These are phyloP conservation scores for Monopterus albus DNA, from an alignment of 2,113 vertebrate species.

Conservation along the genomic window DNA sequence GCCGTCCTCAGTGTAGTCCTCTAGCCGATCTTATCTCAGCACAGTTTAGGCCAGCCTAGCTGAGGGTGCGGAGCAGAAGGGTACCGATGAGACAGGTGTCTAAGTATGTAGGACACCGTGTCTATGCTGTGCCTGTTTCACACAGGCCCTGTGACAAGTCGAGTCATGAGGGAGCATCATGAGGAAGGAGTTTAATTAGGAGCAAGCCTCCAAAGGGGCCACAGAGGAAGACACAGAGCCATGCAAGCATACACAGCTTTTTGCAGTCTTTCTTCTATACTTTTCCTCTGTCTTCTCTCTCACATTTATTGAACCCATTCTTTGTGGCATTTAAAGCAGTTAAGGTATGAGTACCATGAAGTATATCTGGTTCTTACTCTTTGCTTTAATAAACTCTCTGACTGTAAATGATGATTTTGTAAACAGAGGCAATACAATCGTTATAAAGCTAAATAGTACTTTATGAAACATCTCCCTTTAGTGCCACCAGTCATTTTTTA, in stretches of 20 bases:
- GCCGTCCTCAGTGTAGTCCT: constrained; percentile 1
- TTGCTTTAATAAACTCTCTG: too few relatives aligned
- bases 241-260: constrained; percentile 65
- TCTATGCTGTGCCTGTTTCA: constrained; percentile 79
- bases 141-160: constrained; percentile 78
- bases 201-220: constrained; percentile 83
- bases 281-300: constrained; percentile 33
- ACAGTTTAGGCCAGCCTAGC: constrained; percentile 52
- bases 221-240: constrained; percentile 73
- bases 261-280: constrained; percentile 48
- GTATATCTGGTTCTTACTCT: too few relatives aligned
- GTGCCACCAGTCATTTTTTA: constrained; percentile 2
- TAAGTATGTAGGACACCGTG: constrained; percentile 84
- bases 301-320: too few relatives aligned
- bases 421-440: not conserved
- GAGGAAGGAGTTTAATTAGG: constrained; percentile 86
- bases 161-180: constrained; percentile 82
- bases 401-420: not conserved
- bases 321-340: not conserved
- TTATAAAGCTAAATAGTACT: not conserved
- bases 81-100: constrained; percentile 78
- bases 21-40: constrained; percentile 14
- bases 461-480: not conserved
- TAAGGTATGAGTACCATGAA: not conserved
- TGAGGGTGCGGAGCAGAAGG: constrained; percentile 70